These are phyloP conservation scores for Apamea crenata DNA, from an alignment of 2,888 invertebrate species.

Conservation along the genomic window DNA sequence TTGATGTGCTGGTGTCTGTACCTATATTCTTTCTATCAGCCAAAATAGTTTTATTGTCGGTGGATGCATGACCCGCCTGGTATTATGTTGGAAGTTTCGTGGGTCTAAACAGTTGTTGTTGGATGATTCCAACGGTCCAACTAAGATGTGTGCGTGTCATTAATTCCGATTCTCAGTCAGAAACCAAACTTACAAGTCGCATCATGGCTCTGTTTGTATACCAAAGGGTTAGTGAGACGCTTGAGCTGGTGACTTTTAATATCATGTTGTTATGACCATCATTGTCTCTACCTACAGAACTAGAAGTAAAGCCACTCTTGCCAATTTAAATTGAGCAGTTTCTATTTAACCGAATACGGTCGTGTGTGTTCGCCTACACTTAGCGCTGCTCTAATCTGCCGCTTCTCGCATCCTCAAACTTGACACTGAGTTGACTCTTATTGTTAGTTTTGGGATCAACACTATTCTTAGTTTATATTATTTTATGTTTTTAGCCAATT, in stretches of 20 bases:
- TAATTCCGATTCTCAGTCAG: neutral
- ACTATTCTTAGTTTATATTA: neutral
- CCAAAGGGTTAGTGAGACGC: too few relatives aligned
- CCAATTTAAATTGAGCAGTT: neutral
- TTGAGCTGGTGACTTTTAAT: neutral
- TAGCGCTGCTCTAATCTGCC: slow-evolving; percentile 21
- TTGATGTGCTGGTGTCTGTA: too few relatives aligned
- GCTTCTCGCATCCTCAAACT: slow-evolving; percentile 34
- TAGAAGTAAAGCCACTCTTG: neutral
- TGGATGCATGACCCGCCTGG: neutral
- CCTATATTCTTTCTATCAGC: neutral
- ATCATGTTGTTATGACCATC: neutral
- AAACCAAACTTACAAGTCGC: neutral
- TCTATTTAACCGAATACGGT: neutral
- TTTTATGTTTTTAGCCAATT: slow-evolving; percentile 27
- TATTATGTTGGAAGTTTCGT: neutral
- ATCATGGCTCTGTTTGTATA: neutral
- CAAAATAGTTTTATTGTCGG: neutral
- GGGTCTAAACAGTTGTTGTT: neutral
- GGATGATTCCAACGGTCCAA: neutral
- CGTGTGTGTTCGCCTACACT: slow-evolving; percentile 6
- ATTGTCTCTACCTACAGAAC: neutral
- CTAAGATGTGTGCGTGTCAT: neutral
- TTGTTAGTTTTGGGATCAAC: slow-evolving; percentile 34
- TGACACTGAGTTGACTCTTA: slow-evolving; percentile 36